Percentiles rank a stretch among this genome's conserved stretches.
phyloP scores from a whole-genome alignment of 1,140 invertebrate genomes.

The Aphaenogaster floridana region DNA sequence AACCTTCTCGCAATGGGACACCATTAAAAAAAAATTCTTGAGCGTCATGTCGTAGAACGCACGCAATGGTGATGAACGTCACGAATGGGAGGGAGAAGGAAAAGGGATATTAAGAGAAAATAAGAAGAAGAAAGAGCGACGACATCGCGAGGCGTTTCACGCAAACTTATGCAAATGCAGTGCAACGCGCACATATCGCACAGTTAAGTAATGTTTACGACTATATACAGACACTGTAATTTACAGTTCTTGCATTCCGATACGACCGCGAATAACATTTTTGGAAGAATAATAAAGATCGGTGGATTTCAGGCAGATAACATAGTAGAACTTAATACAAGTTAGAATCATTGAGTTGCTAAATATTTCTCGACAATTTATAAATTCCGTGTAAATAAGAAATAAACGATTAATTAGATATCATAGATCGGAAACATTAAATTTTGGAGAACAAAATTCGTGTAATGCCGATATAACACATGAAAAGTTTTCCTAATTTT shows the following conservation, averaged over 20 bases:
- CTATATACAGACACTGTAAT: constrained; percentile 11
- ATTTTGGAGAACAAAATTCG: neutral
- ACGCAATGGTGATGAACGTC: constrained; percentile 74
- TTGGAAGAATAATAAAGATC: constrained; percentile 20
- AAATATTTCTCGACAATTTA: neutral
- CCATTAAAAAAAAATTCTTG: constrained; percentile 79
- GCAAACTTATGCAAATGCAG: constrained; percentile 39
- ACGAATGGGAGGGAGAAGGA: constrained; percentile 1
- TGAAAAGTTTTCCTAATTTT: constrained; percentile 1
- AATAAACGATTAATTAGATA: neutral
- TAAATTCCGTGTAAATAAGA: neutral
- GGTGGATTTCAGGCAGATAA: neutral
- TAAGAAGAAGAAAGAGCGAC: constrained; percentile 46
- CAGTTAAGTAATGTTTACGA: constrained; percentile 50
- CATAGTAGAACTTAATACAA: neutral
- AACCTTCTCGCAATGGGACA: constrained; percentile 75
- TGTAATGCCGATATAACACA: neutral
- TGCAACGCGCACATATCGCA: constrained; percentile 25
- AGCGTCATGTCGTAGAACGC: constrained; percentile 72
- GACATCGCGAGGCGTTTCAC: constrained; percentile 66
- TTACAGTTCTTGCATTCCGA: constrained; percentile 12
- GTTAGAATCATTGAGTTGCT: neutral
- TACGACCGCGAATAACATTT: constrained; percentile 24
- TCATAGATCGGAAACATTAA: neutral
- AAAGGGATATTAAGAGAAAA: constrained; percentile 39